Evolutionary conservation across 2,113 vertebrate species (phyloP).

Genomic region (Notarius quadriscutis): DNA sequence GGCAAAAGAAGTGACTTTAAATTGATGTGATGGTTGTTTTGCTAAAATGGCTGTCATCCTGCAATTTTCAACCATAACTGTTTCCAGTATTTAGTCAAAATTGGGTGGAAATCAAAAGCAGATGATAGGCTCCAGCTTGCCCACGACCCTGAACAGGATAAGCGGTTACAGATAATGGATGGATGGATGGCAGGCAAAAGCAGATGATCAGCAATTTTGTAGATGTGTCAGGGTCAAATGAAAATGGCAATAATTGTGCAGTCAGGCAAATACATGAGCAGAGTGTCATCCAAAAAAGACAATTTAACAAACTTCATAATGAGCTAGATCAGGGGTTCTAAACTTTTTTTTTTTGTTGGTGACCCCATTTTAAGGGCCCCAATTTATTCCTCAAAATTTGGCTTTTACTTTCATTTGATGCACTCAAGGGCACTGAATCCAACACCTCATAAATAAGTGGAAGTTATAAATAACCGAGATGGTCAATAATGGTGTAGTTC

Average conservation of each 20-base stretch:
- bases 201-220: background rate
- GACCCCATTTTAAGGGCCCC: background rate
- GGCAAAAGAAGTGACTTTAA: background rate
- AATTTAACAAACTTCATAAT: background rate
- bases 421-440: background rate
- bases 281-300: background rate
- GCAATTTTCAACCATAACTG: background rate
- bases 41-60: background rate
- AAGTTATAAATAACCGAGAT: background rate
- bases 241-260: background rate
- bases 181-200: background rate
- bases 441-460: background rate
- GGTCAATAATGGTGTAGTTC: too few species aligned
- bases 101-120: background rate
- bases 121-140: background rate
- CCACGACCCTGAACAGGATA: too few species aligned
- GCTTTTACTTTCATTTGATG: background rate
- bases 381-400: background rate
- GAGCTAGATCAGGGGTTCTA: background rate
- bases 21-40: background rate
- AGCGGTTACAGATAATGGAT: too few species aligned
- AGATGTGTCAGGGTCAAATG: background rate
- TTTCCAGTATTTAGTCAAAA: background rate
- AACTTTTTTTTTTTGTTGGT: background rate
- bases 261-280: background rate